These are phyloP conservation scores for Balaeniceps rex DNA, from an alignment of 2,113 vertebrate genomes.

Conservation along the genomic window DNA sequence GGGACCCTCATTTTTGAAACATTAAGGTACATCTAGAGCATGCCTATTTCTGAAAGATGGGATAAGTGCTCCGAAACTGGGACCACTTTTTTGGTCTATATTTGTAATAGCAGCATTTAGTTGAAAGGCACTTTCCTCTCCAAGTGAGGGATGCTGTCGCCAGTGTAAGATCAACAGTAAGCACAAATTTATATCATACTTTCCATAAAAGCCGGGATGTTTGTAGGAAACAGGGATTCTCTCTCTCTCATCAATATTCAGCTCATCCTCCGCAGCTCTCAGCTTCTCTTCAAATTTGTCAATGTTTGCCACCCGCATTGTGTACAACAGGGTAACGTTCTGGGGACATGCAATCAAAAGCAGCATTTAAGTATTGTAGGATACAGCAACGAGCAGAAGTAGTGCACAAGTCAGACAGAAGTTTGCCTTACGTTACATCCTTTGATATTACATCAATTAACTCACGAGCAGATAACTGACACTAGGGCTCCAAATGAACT, in stretches of 20 bases:
- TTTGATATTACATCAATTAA: background rate
- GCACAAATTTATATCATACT: slow-evolving; percentile 74
- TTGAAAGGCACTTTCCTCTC: background rate
- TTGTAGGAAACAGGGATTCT: slow-evolving; percentile 93
- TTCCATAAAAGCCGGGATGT: slow-evolving; percentile 92
- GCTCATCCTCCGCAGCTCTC: slow-evolving; percentile 88
- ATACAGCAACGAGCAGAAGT: background rate
- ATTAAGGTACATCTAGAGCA: background rate
- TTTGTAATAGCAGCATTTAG: background rate
- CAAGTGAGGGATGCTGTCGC: background rate
- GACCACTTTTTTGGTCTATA: background rate
- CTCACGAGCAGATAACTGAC: rapidly evolving
- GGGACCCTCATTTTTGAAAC: background rate
- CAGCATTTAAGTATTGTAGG: rapidly evolving
- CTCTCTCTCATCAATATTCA: slow-evolving; percentile 87
- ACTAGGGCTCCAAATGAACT: background rate
- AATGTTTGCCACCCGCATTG: slow-evolving; percentile 95
- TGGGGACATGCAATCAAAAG: slow-evolving; percentile 51
- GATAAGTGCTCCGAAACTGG: background rate
- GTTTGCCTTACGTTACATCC: background rate
- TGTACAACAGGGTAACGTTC: slow-evolving; percentile 83
- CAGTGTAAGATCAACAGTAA: background rate
- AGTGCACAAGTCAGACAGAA: background rate
- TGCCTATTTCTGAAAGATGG: background rate
- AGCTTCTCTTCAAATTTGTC: slow-evolving; percentile 98